Percentiles rank a stretch among this genome's conserved stretches.
These are phyloP conservation scores for Halichoerus grypus DNA, from an alignment of 2,113 vertebrate species.

Conservation along the genomic window DNA sequence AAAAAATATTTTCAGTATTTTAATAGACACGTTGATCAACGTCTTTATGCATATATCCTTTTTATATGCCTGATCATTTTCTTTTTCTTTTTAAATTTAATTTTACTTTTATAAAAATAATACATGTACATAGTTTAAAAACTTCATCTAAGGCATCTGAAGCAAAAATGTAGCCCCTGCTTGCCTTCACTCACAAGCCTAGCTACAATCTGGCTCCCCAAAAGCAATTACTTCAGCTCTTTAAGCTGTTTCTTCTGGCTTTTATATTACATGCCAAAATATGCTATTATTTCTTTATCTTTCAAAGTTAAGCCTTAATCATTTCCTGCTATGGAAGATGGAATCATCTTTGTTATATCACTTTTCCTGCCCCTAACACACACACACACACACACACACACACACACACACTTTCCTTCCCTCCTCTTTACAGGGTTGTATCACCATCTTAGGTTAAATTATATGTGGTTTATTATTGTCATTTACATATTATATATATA, in stretches of 20 bases:
- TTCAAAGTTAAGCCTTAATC: background rate
- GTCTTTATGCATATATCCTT: background rate
- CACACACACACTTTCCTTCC: background rate
- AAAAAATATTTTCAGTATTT: background rate
- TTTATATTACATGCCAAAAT: slow-evolving; percentile 28
- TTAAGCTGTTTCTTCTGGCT: background rate
- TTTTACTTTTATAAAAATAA: slow-evolving; percentile 51
- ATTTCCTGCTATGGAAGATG: background rate
- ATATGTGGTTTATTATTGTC: background rate
- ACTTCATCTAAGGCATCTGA: background rate
- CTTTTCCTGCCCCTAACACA: background rate
- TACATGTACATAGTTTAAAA: background rate
- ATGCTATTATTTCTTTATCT: background rate
- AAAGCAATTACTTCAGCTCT: background rate
- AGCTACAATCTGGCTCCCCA: background rate
- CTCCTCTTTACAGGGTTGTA: background rate
- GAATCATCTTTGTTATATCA: background rate
- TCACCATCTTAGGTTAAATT: background rate
- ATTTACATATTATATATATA: background rate
- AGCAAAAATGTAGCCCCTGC: background rate
- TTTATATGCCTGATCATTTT: background rate
- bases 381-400: background rate
- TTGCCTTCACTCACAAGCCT: background rate
- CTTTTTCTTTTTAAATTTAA: background rate
- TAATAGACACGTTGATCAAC: background rate